These are phyloP conservation scores for Alcedo quadribrachys DNA, from an alignment of 2,797 vertebrate species.

Conservation along the genomic window DNA sequence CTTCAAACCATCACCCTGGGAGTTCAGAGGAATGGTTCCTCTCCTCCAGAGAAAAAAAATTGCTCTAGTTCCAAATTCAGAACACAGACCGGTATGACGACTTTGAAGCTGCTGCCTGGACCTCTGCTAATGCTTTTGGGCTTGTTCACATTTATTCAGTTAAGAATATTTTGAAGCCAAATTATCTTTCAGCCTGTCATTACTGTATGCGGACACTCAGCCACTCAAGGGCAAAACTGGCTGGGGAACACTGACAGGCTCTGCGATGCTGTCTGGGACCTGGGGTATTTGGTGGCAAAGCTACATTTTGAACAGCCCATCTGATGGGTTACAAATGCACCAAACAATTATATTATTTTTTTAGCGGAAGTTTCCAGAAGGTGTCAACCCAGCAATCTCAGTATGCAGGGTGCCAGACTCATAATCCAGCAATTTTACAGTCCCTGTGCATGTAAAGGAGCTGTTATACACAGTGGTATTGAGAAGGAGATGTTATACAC, in stretches of 20 bases:
- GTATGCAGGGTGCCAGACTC: neutral
- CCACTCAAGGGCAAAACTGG: too few relatives aligned
- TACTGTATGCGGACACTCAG: accelerated
- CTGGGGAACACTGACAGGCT: neutral
- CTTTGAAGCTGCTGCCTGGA: neutral
- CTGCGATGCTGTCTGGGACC: too few relatives aligned
- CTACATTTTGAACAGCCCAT: accelerated
- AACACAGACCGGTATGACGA: accelerated
- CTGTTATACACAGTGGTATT: neutral
- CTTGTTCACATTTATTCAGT: neutral
- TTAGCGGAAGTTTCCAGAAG: neutral
- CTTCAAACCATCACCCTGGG: neutral
- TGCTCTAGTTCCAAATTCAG: neutral
- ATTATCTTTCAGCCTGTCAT: neutral
- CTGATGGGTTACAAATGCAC: accelerated
- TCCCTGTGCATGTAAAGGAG: neutral
- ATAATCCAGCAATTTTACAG: neutral
- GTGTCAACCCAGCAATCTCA: neutral
- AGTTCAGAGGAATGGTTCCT: accelerated
- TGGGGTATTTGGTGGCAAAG: neutral
- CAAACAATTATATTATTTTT: neutral
- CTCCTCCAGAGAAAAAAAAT: accelerated
- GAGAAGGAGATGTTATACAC: neutral
- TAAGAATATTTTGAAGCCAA: neutral
- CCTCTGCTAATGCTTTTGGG: neutral